A percentile compares a stretch with the other conserved stretches of the same genome.
phyloP scores from a whole-genome alignment of 2,888 invertebrate species.

The Drosophila helvetica region DNA sequence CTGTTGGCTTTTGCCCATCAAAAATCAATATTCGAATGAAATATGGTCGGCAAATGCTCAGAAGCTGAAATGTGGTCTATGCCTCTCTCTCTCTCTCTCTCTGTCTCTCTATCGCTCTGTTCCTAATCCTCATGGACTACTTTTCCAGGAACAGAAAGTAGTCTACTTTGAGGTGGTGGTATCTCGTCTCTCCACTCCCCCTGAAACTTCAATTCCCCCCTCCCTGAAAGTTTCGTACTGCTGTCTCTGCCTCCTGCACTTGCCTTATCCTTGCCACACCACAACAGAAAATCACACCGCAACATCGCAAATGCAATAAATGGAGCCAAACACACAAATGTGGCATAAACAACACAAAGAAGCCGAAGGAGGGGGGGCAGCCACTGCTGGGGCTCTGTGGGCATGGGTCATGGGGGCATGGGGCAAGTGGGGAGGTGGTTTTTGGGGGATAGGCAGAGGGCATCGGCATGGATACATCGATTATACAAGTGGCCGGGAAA shows the following conservation, averaged over 20 bases:
- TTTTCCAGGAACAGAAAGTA: constrained; percentile 32
- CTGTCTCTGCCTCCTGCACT: constrained; percentile 27
- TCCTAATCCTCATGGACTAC: constrained; percentile 37
- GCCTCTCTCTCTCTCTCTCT: not conserved
- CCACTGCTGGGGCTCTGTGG: not conserved
- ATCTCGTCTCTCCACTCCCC: constrained; percentile 13
- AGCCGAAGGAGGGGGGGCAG: constrained; percentile 6
- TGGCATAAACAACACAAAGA: constrained; percentile 53
- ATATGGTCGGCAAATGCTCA: constrained; percentile 28
- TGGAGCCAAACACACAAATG: constrained; percentile 52
- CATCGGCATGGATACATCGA: constrained; percentile 81
- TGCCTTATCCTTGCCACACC: constrained; percentile 22
- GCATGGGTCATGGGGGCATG: not conserved
- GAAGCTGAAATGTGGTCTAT: constrained; percentile 35
- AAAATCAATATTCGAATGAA: constrained; percentile 48
- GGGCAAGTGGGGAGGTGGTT: constrained; percentile 6
- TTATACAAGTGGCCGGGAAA: constrained; percentile 70
- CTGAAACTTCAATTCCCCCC: not conserved
- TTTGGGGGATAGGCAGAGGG: constrained; percentile 56
- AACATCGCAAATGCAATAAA: constrained; percentile 73
- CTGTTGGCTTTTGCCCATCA: constrained; percentile 35
- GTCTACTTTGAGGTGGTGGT: constrained; percentile 31
- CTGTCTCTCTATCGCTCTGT: not conserved
- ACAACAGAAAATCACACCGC: constrained; percentile 73
- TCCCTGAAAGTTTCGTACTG: not conserved